Evolutionary conservation across 2,888 invertebrate genomes (phyloP), one percentile per base, ranked within the genome.

Genomic region (Dicranocentrus wangi): DNA sequence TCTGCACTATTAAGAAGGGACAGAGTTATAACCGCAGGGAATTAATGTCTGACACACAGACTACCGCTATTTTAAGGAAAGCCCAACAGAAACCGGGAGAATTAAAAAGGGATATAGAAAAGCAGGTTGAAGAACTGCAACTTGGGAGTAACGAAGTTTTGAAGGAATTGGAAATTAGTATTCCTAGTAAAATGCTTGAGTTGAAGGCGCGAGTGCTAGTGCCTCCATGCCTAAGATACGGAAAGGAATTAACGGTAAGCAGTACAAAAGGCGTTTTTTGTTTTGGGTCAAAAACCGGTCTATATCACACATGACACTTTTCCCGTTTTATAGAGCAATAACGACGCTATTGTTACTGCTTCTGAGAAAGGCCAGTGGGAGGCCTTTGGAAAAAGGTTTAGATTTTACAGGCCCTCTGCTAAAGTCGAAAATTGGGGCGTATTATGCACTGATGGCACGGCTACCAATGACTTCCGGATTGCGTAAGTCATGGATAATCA

Each of bases 311-410:
- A 39, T 13, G 39, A 5, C 13, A 39, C 13, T 39, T 13, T 51
- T 51, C n/a, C 7, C 51, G 51, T 5, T 10, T 51, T 51, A 51
- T 17, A 13, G 10, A 17, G n/a, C 17, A 17, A n/a, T 3, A n/a
- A 51, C 13, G 51, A 13, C 5, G 51, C 5, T 5, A n/a, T 51
- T 51, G 51, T 51, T 5, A 51, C 51, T 7, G 10, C 51, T n/a
- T 13, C 80, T 13, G 65, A 63, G n/a, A 65, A 58, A n/a, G 83
- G 83, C 2, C 43, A 55, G 13, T 85, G 85, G 85, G 85, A 85
- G 21, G 78, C 82, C 19, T 42, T 55, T 10, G 2, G n/a, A 0
- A 13, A 51, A 2, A 55, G 78, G 39, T 81, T 82, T 53, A 55
- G 69, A 21, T 84, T 85, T 63, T 78, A 81, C 23, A n/a, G 28